These are phyloP conservation scores for Peromyscus eremicus DNA, from an alignment of 2,797 vertebrate species.

Conservation along the genomic window DNA sequence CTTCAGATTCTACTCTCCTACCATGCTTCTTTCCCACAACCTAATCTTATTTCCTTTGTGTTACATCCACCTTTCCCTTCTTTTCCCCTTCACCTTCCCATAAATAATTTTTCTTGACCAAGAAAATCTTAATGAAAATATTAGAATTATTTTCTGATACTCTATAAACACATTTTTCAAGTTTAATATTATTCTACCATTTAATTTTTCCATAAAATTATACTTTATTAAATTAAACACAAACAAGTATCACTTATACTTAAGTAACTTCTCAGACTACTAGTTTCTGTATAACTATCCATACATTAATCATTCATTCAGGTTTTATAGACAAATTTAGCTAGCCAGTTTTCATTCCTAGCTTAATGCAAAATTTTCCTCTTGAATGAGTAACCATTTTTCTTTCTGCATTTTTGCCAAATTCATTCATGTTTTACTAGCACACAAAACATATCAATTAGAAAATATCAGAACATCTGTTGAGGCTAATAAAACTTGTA, in stretches of 20 bases:
- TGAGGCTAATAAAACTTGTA: not conserved
- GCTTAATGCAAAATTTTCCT: slow-evolving; percentile 15
- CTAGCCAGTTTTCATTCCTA: slow-evolving; percentile 39
- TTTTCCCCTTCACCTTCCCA: not conserved
- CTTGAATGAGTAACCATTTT: slow-evolving; percentile 42
- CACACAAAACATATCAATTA: slow-evolving; percentile 27
- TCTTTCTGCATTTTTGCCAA: slow-evolving; percentile 46
- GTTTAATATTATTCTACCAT: not conserved
- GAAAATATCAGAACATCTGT: slow-evolving; percentile 61
- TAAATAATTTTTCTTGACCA: not conserved
- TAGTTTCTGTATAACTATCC: not conserved
- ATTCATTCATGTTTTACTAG: not conserved
- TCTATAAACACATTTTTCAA: not conserved
- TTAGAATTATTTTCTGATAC: not conserved
- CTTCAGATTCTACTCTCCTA: not conserved
- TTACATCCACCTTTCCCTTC: not conserved
- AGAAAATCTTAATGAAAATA: not conserved
- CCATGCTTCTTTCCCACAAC: not conserved
- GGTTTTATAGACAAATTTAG: slow-evolving; percentile 18
- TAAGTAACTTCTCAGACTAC: not conserved
- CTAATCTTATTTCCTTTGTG: not conserved
- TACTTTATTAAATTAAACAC: not conserved
- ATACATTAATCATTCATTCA: slow-evolving; percentile 24
- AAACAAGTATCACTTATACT: slow-evolving; percentile 39
- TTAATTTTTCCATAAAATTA: not conserved